A percentile compares a stretch with the other conserved stretches of the same genome.
Evolutionary conservation across 2,113 vertebrate species (phyloP).

Genomic region (Vireo altiloquus): DNA sequence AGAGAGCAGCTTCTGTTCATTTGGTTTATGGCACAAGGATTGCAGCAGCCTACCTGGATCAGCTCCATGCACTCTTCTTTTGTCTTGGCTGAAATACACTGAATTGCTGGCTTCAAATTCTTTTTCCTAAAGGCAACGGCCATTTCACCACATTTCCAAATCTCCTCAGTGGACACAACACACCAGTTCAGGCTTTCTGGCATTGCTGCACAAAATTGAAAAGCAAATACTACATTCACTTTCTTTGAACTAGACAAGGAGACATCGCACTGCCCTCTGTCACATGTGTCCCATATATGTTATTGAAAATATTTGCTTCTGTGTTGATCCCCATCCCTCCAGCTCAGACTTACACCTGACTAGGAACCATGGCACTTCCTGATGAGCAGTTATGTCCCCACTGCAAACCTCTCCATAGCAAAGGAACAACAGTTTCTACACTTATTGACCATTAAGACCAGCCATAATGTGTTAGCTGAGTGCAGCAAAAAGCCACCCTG

Average conservation of each 20-base stretch:
- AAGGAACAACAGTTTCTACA: neutral
- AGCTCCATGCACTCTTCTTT: constrained; percentile 82
- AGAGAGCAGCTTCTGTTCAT: neutral
- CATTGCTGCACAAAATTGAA: constrained; percentile 64
- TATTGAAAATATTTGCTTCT: neutral
- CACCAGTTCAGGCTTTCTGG: constrained; percentile 86
- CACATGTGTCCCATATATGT: neutral
- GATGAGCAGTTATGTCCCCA: neutral
- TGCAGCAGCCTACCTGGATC: constrained; percentile 79
- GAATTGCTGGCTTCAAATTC: constrained; percentile 78
- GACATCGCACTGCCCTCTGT: neutral
- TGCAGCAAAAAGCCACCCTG: neutral
- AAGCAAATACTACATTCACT: neutral
- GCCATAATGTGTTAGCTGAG: neutral
- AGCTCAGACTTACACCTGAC: neutral
- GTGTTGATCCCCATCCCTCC: neutral
- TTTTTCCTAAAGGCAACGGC: constrained; percentile 72
- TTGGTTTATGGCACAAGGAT: neutral
- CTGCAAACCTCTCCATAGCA: neutral
- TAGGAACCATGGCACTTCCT: neutral
- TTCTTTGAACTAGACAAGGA: neutral
- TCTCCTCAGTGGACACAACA: constrained; percentile 82
- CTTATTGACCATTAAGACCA: neutral
- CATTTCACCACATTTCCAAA: constrained; percentile 89
- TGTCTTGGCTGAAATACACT: constrained; percentile 80